Conservation (phyloP, 2,113 vertebrate genomes). For the Bubo scandiacus region DNA sequence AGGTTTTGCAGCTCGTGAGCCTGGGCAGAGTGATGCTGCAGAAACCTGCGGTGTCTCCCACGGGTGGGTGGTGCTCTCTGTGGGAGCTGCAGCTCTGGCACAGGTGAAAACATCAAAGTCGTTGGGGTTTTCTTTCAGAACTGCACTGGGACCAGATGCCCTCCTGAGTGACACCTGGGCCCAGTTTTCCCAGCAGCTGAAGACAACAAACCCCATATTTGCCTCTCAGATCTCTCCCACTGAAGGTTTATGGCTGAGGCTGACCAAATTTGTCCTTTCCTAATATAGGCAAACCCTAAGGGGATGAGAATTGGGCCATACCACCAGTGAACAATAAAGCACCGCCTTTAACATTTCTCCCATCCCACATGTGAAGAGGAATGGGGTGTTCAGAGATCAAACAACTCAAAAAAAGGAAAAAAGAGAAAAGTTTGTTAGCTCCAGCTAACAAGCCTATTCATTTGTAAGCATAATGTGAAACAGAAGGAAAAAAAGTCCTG, state of each 20-base stretch:
- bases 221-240: neutral
- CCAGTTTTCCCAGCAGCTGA: neutral
- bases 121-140: neutral
- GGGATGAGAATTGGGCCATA: neutral
- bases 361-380: neutral
- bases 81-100: neutral
- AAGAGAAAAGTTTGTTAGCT: neutral
- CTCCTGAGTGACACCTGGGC: neutral
- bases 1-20: neutral
- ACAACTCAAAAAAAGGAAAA: neutral
- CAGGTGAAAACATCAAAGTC: neutral
- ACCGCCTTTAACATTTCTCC: neutral
- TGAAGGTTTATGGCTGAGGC: neutral
- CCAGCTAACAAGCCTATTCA: conserved; percentile 1
- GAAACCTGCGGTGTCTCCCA: neutral
- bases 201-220: neutral
- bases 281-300: neutral
- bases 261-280: neutral
- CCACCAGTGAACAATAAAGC: conserved; percentile 6
- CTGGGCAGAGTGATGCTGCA: neutral
- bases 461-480: conserved; percentile 24
- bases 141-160: neutral
- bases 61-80: accelerated
- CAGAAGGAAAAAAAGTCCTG: neutral
- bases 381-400: conserved; percentile 38